phyloP scores from a whole-genome alignment of 2,113 vertebrate species.

The Oreochromis tanganicae region DNA sequence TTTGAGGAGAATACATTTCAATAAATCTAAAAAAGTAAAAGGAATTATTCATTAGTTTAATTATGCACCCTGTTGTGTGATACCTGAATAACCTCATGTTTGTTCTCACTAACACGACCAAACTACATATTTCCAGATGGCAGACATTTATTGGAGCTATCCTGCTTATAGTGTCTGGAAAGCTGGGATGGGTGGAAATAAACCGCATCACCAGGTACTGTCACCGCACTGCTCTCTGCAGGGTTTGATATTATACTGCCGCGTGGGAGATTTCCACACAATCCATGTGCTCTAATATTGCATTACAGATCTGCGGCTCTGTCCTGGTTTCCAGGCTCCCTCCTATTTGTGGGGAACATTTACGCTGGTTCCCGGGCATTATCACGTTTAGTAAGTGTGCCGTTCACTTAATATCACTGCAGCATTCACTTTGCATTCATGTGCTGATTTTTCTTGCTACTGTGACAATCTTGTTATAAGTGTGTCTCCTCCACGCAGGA shows the following conservation, averaged over 20 bases:
- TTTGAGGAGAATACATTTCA: neutral
- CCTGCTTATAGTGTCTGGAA: slow-evolving; percentile 83
- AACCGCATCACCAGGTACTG: slow-evolving; percentile 79
- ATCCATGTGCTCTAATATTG: neutral
- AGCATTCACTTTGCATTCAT: neutral
- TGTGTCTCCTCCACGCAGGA: slow-evolving; percentile 66
- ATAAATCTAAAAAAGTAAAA: neutral
- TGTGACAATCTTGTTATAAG: neutral
- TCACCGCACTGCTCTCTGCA: rapidly evolving
- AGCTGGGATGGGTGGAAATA: slow-evolving; percentile 89
- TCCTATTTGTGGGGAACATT: slow-evolving; percentile 89
- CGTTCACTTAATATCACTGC: neutral
- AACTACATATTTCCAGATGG: slow-evolving; percentile 75
- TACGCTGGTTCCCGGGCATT: slow-evolving; percentile 92
- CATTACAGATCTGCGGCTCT: slow-evolving; percentile 76
- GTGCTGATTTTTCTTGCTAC: neutral
- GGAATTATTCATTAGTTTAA: neutral
- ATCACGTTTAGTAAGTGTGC: slow-evolving; percentile 77
- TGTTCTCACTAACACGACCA: neutral
- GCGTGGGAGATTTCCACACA: neutral
- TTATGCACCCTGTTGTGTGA: neutral
- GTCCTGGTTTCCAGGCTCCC: slow-evolving; percentile 84
- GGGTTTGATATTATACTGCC: rapidly evolving
- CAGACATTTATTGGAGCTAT: slow-evolving; percentile 83
- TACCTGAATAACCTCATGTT: neutral